These are phyloP conservation scores for Spodoptera frugiperda DNA, from an alignment of 1,140 invertebrate species.

Conservation along the genomic window DNA sequence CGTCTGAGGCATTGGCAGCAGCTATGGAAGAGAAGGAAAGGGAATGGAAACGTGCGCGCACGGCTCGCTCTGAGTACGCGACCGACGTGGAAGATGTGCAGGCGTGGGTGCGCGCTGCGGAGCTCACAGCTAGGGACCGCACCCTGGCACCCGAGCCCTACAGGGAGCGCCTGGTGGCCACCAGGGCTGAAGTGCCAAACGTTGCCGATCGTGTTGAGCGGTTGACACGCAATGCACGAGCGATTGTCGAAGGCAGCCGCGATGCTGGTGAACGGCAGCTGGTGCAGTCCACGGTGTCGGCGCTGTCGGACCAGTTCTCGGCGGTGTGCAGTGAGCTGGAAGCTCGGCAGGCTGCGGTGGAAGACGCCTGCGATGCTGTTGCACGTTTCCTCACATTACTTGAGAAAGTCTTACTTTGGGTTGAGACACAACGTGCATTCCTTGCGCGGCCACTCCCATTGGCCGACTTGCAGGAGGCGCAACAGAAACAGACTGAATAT, in stretches of 20 bases:
- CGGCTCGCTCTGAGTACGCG: conserved; percentile 92
- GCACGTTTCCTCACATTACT: conserved; percentile 94
- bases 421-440: conserved; percentile 92
- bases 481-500: conserved; percentile 95
- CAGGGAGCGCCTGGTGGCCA: conserved; percentile 91
- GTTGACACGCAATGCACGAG: conserved; percentile 91
- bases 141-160: conserved; percentile 91
- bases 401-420: conserved; percentile 93
- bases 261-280: conserved; percentile 92
- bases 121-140: conserved; percentile 93
- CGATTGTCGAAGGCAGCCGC: conserved; percentile 92
- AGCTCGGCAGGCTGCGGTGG: conserved; percentile 93
- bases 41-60: conserved; percentile 94
- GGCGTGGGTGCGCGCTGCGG: conserved; percentile 93
- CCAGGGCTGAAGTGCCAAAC: conserved; percentile 90
- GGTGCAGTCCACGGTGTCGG: conserved; percentile 91
- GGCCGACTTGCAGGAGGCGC: conserved; percentile 92
- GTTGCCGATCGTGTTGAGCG: conserved; percentile 92
- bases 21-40: conserved; percentile 95
- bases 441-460: conserved; percentile 92
- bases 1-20: conserved; percentile 91
- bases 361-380: conserved; percentile 95
- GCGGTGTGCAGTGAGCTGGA: conserved; percentile 92
- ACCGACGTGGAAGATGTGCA: conserved; percentile 93
- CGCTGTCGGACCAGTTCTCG: conserved; percentile 91